Evolutionary conservation across 2,113 vertebrate genomes (phyloP).

Genomic region (Phasianus colchicus): DNA sequence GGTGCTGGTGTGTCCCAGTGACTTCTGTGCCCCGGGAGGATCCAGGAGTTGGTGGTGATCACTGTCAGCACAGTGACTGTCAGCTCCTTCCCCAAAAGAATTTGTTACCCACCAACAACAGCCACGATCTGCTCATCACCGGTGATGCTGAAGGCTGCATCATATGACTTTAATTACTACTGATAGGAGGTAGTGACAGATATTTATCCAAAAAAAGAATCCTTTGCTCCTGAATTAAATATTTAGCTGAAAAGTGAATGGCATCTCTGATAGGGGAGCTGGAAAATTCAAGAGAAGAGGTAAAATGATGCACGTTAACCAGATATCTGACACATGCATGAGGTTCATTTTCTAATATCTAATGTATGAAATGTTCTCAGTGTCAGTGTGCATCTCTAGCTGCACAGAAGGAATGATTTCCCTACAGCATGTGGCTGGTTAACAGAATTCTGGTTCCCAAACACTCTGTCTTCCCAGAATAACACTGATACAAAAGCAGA

Average conservation of each 20-base stretch:
- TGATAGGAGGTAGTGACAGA: conserved; percentile 33
- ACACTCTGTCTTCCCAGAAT: not conserved
- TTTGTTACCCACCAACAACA: not conserved
- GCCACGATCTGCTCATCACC: not conserved
- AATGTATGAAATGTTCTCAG: not conserved
- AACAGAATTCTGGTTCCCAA: not conserved
- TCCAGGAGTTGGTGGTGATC: not conserved
- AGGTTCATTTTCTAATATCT: not conserved
- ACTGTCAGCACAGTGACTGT: not conserved
- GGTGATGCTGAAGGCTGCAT: not conserved
- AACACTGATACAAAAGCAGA: not conserved
- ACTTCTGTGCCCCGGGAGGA: not conserved
- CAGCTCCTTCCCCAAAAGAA: not conserved
- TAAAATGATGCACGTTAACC: not conserved
- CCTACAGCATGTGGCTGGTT: not conserved
- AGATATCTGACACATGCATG: rapidly evolving
- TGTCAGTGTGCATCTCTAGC: not conserved
- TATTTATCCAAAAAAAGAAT: conserved; percentile 21
- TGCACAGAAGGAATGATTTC: not conserved
- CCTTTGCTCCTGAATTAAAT: not conserved
- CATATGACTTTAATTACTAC: conserved; percentile 23
- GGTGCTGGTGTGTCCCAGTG: rapidly evolving
- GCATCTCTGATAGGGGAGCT: not conserved
- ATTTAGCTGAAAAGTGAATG: conserved; percentile 14
- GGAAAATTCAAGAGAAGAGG: not conserved